Evolutionary conservation across 2,797 vertebrate species (phyloP).

Genomic region (Neosalanx taihuensis): DNA sequence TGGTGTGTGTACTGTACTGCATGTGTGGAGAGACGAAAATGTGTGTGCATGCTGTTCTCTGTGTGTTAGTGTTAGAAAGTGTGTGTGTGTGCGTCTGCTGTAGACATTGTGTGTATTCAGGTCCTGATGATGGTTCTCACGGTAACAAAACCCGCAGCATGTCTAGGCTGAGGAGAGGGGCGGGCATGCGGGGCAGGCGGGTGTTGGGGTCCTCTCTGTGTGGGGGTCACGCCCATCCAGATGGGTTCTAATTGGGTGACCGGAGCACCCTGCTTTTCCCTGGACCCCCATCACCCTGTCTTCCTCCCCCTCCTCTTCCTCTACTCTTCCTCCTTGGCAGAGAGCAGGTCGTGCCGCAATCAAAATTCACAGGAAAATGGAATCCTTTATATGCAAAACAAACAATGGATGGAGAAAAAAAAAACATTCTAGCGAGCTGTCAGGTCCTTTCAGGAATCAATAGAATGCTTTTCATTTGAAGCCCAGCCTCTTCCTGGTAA

Average conservation of each 20-base stretch:
- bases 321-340: conserved; percentile 35
- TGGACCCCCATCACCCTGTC: too few species aligned
- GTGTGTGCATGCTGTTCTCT: too few species aligned
- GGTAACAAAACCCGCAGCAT: too few species aligned
- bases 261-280: too few species aligned
- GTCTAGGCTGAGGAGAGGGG: background rate
- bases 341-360: conserved; percentile 63
- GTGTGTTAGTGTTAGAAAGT: background rate
- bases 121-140: background rate
- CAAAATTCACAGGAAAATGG: conserved; percentile 75
- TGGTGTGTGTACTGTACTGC: too few species aligned
- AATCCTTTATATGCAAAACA: conserved; percentile 79
- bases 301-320: background rate
- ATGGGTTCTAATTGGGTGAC: too few species aligned
- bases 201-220: too few species aligned
- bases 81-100: background rate
- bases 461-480: conserved; percentile 75
- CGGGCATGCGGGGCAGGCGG: background rate
- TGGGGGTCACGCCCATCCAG: too few species aligned
- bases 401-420: conserved; percentile 73
- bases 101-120: background rate
- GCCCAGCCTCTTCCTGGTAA: conserved; percentile 78
- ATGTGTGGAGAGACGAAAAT: too few species aligned
- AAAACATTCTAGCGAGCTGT: conserved; percentile 78
- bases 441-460: conserved; percentile 79